These are phyloP conservation scores for Coilia nasus DNA, from an alignment of 2,797 vertebrate species.

Conservation along the genomic window DNA sequence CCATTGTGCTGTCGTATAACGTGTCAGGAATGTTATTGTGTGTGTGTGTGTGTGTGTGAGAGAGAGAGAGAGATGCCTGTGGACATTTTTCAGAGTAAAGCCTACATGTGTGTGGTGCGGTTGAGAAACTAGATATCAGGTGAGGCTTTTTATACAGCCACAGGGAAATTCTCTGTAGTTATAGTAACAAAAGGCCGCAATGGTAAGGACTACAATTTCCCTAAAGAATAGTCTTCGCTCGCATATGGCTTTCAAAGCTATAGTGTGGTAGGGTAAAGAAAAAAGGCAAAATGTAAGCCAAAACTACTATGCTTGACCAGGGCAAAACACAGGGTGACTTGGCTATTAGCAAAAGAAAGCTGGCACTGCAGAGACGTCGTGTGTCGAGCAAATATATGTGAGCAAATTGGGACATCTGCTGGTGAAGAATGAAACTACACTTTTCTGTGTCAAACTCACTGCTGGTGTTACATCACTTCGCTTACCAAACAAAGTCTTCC, in stretches of 20 bases:
- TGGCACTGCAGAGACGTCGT: neutral
- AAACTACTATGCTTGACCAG: slow-evolving; percentile 37
- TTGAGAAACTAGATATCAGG: neutral
- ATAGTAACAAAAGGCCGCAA: neutral
- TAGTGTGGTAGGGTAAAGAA: neutral
- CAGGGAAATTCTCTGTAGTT: neutral
- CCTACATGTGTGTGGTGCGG: neutral
- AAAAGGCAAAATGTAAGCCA: slow-evolving; percentile 18
- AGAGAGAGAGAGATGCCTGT: neutral
- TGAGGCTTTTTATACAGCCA: neutral
- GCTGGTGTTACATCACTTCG: neutral
- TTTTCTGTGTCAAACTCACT: slow-evolving; percentile 46
- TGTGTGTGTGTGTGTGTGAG: neutral
- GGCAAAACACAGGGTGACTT: neutral
- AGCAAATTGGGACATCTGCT: neutral
- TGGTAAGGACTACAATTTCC: neutral
- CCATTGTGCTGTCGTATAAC: neutral
- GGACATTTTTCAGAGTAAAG: neutral
- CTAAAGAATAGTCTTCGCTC: neutral
- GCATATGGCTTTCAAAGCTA: neutral
- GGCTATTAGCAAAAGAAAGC: neutral
- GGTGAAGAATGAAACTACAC: slow-evolving; percentile 1
- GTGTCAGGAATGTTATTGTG: neutral
- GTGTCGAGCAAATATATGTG: neutral
- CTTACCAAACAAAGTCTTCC: slow-evolving; percentile 53